Conservation (phyloP, 2,113 vertebrate genomes). For the Rana temporaria region DNA sequence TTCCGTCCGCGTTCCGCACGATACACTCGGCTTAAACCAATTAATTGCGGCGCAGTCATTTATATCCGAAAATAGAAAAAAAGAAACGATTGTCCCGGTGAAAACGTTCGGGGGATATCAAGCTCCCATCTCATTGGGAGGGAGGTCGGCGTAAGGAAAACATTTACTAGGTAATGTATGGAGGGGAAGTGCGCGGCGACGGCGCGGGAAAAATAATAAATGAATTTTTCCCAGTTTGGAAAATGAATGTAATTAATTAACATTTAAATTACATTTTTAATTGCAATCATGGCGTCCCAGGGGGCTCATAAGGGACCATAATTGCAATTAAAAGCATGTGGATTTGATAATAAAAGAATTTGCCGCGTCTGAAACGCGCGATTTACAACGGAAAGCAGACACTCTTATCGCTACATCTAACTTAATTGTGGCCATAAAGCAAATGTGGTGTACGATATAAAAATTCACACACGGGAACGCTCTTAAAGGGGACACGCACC, state of each 20-base stretch:
- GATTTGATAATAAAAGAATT: slow-evolving; percentile 92
- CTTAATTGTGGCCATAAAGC: slow-evolving; percentile 87
- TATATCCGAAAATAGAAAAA: slow-evolving; percentile 67
- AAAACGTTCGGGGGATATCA: slow-evolving; percentile 85
- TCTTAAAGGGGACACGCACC: slow-evolving; percentile 87
- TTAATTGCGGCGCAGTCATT: slow-evolving; percentile 84
- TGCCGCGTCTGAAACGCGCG: slow-evolving; percentile 87
- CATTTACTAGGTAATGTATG: slow-evolving; percentile 86
- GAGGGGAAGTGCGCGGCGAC: slow-evolving; percentile 84
- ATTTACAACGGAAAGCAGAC: slow-evolving; percentile 87
- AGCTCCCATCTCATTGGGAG: slow-evolving; percentile 83
- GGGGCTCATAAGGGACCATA: slow-evolving; percentile 91
- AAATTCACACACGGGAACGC: slow-evolving; percentile 88
- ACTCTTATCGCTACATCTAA: slow-evolving; percentile 82
- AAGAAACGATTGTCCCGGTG: slow-evolving; percentile 66
- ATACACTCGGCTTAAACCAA: slow-evolving; percentile 74
- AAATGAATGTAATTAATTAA: slow-evolving; percentile 99
- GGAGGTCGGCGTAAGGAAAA: slow-evolving; percentile 61
- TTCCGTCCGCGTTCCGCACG: slow-evolving; percentile 58
- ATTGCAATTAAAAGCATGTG: slow-evolving; percentile 97
- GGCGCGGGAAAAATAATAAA: slow-evolving; percentile 80
- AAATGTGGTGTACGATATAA: slow-evolving; percentile 85
- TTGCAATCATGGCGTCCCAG: slow-evolving; percentile 94
- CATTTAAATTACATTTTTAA: slow-evolving; percentile 98
- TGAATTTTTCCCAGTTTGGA: slow-evolving; percentile 88